Base-by-base conservation (phyloP, 2,113 vertebrate species). In the Verasper variegatus region DNA sequence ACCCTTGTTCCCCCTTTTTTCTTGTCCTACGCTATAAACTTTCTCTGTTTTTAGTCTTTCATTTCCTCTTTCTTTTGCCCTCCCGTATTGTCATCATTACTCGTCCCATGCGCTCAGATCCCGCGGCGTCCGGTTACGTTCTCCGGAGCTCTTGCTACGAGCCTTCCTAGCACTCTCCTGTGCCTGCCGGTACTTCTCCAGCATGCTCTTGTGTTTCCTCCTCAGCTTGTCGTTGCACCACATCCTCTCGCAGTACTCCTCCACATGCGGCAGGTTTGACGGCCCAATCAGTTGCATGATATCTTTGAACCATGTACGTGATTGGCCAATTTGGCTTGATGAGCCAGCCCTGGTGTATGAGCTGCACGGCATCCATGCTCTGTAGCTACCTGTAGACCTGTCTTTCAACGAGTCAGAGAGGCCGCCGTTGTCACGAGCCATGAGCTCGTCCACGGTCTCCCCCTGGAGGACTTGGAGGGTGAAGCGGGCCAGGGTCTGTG, bases 211-310 rank as follows among this genome's bases (percentile, higher is more conserved):
- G 87, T 95, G 95, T 56, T 95, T 94, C 84, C 95, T 92, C 24
- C 93, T 89, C 61, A 95, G 88, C 26, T 92, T 94, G 77, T 95
- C 95, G 0, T 94, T 87, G 27, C 97, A 97, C 97, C 97, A 98
- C 83, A 97, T 94, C 0, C 95, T 95, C 83, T 97, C 93, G 0
- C 97, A 98, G 92, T 97, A 97, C 89, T 98, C 96, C 73, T 98
- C 96, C 81, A 96, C 94, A 0, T 93, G 92, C 2, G 92, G 95
- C 58, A 95, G 91, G 72, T 92, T 96, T 0, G 95, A 92, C 0
- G 96, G 95, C 66, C 97, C 97, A 1, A 95, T 95, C 82, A 97
- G 95, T 91, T 97, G 96, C 94, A 97, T 93, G 82, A 98, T 92
- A 76, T 98, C 97, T 87, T 99, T 98, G 91, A 96, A 97, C 97